Conservation (phyloP, 2,113 vertebrate species). For the Pterocles gutturalis region DNA sequence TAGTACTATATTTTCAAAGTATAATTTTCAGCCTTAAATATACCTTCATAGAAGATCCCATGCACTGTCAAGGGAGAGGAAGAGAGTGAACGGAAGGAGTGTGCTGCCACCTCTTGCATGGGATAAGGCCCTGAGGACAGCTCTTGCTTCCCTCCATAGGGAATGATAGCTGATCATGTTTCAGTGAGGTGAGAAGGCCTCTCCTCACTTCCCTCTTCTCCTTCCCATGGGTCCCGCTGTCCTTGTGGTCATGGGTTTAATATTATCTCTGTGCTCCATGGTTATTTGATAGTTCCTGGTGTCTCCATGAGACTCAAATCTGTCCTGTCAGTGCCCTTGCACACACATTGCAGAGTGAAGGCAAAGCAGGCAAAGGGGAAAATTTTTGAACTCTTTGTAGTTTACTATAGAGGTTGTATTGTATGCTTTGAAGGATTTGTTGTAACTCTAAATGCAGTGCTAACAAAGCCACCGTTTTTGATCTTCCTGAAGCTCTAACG, state of each 20-base stretch:
- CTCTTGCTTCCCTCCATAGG: background rate
- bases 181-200: background rate
- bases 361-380: background rate
- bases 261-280: fast-evolving
- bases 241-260: background rate
- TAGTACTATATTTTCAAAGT: background rate
- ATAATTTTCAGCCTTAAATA: background rate
- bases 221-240: background rate
- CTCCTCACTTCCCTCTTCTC: fast-evolving
- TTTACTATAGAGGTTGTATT: background rate
- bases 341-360: fast-evolving
- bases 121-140: background rate
- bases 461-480: background rate
- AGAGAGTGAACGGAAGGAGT: background rate
- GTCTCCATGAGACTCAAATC: fast-evolving
- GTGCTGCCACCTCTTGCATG: fast-evolving
- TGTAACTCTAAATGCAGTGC: background rate
- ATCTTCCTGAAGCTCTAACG: background rate
- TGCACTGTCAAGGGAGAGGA: background rate
- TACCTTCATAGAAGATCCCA: background rate
- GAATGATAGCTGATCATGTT: background rate
- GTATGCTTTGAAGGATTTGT: background rate
- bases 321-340: background rate
- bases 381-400: background rate
- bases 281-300: background rate